Base-by-base conservation (phyloP, 1,140 invertebrate species). In the Nasonia giraulti region DNA sequence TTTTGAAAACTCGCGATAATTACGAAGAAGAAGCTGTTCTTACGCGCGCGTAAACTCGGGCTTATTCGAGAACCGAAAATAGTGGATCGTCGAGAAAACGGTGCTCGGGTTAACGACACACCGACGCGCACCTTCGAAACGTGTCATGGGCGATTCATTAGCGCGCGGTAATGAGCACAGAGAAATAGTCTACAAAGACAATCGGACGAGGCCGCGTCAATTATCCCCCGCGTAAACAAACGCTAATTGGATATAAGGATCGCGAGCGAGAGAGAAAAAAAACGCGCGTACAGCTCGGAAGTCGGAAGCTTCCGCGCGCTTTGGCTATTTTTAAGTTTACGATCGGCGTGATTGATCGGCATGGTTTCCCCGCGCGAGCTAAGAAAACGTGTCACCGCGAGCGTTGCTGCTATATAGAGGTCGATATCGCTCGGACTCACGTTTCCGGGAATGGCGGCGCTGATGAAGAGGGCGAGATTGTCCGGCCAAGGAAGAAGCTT, bases 401-500 rank as follows among this genome's bases (percentile, higher is more conserved):
- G 27, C 1, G 27, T 37, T 47, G n/a, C 75, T 47, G 17, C 23
- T 23, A 27, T 27, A 27, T 27, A 27, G 27, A n/a, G 37, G 4
- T 75, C 37, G 8, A 37, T 75, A 27, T 75, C 37, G 37, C 31
- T 6, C 12, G 31, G 87, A 96, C 96, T 97, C 94, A 98, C 97
- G 94, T 96, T 96, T 90, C 97, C 97, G 86, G 97, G 96, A 89
- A 99, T 97, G 73, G 96, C 97, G 0, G 97, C 97, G 89, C 96
- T 97, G 89, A 98, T 96, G 91, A 97, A 98, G 47, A 98, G 95
- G 2, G 97, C 97, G 82, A 98, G 93, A 80, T 97, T 97, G 91
- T 98, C 97, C 0, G 97, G 97, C 97, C 97, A 98, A 27, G 97
- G 97, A 84, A 98, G 93, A 87, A 98, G 93, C 92, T 96, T 95